Evolutionary conservation across 2,888 invertebrate genomes (phyloP), one percentile per base, ranked within the genome.

Genomic region (Mimachlamys varia): DNA sequence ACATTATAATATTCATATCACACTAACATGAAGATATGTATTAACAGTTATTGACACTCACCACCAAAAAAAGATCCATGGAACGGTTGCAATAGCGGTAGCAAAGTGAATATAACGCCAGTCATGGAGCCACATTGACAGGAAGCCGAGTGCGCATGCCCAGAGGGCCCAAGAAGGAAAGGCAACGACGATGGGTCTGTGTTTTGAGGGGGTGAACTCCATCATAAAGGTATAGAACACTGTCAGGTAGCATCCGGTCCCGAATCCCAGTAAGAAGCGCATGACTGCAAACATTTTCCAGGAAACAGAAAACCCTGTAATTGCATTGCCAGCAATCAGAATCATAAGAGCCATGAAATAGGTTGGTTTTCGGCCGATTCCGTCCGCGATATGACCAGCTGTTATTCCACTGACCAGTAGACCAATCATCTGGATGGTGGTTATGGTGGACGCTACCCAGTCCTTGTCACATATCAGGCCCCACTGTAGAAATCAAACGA

Each of bases 341-440:
- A 92, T 22, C 13, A 92, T 19, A 13, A 92, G 89, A 22, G 93
- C 90, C 12, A 92, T 50, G 88, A 93, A 93, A 44, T 92, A 90
- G 0, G 94, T 92, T 0, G 92, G 89, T 88, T 94, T 94, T 12
- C 94, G 90, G 13, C 94, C 94, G 49, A 94, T 91, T 12, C 90
- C 89, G 88, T 94, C 94, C 0, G 94, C 94, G n/a, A 94, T 38
- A 15, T 94, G 94, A 0, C 94, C 94, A n/a, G 92, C 88, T 15
- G 93, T 88, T 0, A 94, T 88, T 37, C 94, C 94, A 17, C 94
- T 94, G 15, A 93, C 19, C 19, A 94, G 91, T 10, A 94, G 90
- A 27, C 93, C 94, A 0, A 89, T 91, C 94, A 94, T 94, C 88
- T 94, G 94, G 33, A 94, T 91, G 0, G 94, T 94, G 17, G 94